Percentiles rank a stretch among this genome's conserved stretches.
phyloP scores from a whole-genome alignment of 2,113 vertebrate genomes.

The Ammodytes marinus region DNA sequence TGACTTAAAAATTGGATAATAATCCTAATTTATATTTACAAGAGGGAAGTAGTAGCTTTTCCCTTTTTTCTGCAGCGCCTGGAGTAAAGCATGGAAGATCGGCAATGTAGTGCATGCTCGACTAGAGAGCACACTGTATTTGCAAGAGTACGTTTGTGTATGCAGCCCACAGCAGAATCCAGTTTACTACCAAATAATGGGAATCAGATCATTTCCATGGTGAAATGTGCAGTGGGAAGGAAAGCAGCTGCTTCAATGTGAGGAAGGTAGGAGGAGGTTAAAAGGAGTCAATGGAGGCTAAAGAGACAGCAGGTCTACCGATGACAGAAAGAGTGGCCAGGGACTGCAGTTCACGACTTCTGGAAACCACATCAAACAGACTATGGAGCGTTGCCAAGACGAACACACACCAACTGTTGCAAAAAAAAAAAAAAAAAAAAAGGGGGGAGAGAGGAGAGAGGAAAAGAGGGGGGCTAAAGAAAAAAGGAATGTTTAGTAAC shows the following conservation, averaged over 20 bases:
- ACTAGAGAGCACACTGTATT: slow-evolving; percentile 20
- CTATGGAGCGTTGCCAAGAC: slow-evolving; percentile 80
- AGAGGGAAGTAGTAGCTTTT: slow-evolving; percentile 47
- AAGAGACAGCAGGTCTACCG: slow-evolving; percentile 86
- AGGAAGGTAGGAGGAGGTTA: slow-evolving; percentile 85
- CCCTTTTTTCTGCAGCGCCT: slow-evolving; percentile 38
- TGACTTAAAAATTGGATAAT: slow-evolving; percentile 53
- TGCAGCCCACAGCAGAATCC: slow-evolving; percentile 62
- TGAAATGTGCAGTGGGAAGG: slow-evolving; percentile 70
- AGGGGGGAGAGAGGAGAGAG: neutral
- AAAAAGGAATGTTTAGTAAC: slow-evolving; percentile 44
- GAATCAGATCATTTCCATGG: slow-evolving; percentile 78
- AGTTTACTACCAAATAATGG: slow-evolving; percentile 75
- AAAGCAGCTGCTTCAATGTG: slow-evolving; percentile 83
- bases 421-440: slow-evolving; percentile 50
- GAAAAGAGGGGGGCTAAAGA: slow-evolving; percentile 10
- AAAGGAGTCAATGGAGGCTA: slow-evolving; percentile 87
- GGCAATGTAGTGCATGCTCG: neutral
- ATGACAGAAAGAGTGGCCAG: slow-evolving; percentile 87
- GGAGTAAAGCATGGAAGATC: slow-evolving; percentile 47
- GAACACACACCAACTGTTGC: slow-evolving; percentile 85
- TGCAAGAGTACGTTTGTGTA: slow-evolving; percentile 43
- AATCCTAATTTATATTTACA: slow-evolving; percentile 56
- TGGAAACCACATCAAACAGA: slow-evolving; percentile 89
- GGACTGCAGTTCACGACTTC: slow-evolving; percentile 85